Conservation (phyloP, 1,140 invertebrate species). For the Lordiphosa stackelbergi region DNA sequence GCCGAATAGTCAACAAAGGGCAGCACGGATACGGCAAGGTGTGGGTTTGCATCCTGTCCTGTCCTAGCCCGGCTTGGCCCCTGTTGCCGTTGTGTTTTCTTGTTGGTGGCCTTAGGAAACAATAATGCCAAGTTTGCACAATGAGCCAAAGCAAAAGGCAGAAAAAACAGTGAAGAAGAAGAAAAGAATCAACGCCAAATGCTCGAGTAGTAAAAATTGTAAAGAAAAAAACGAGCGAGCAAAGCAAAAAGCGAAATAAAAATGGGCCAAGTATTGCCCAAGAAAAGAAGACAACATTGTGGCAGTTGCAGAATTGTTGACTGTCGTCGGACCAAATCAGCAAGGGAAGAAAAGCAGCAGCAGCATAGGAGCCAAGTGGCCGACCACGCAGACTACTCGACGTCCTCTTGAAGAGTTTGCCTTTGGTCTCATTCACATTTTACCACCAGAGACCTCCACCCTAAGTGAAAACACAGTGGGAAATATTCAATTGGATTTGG, state of each 20-base stretch:
- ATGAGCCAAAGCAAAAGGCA: constrained; percentile 51
- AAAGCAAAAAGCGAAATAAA: constrained; percentile 43
- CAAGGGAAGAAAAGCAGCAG: constrained; percentile 6
- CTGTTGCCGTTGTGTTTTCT: constrained; percentile 72
- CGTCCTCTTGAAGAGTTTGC: constrained; percentile 52
- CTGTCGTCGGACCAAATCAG: constrained; percentile 38
- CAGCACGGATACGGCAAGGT: constrained; percentile 51
- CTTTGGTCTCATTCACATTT: constrained; percentile 24
- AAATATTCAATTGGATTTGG: too few species aligned
- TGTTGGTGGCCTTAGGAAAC: constrained; percentile 71
- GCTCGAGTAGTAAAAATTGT: constrained; percentile 71
- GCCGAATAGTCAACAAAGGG: constrained; percentile 64
- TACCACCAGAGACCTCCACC: not conserved
- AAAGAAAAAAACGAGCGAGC: constrained; percentile 43
- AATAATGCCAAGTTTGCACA: constrained; percentile 76
- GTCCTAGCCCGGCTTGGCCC: constrained; percentile 41
- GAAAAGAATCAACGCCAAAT: constrained; percentile 56
- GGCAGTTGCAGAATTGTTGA: constrained; percentile 72
- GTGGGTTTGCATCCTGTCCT: constrained; percentile 28
- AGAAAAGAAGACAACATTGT: constrained; percentile 69
- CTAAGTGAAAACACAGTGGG: not conserved
- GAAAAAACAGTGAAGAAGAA: constrained; percentile 17
- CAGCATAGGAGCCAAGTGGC: constrained; percentile 45
- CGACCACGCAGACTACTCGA: constrained; percentile 28
- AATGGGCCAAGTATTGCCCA: constrained; percentile 46